These are phyloP conservation scores for Dinocampus coccinellae DNA, from an alignment of 2,888 invertebrate species.

Conservation along the genomic window DNA sequence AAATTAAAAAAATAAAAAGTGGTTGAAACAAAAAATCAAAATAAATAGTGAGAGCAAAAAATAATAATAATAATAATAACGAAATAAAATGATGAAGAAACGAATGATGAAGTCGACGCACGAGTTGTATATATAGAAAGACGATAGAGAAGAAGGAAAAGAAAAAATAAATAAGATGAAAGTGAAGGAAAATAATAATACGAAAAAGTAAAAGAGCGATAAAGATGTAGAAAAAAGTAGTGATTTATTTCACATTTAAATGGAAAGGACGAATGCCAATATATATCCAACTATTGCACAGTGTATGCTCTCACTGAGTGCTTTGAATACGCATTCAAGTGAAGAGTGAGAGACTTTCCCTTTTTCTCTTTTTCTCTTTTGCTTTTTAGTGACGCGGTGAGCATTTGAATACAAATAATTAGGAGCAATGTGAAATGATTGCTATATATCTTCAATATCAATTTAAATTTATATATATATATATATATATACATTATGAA, in stretches of 20 bases:
- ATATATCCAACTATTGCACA: constrained; percentile 18
- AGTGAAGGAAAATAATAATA: not conserved
- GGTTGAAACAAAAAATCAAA: constrained; percentile 20
- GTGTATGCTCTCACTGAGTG: constrained; percentile 36
- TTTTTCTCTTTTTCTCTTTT: constrained; percentile 22
- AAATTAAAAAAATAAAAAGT: too few species aligned
- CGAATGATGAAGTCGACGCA: not conserved
- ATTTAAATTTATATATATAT: not conserved
- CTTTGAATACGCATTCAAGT: constrained; percentile 48
- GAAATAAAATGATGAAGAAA: too few species aligned
- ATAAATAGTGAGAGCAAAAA: not conserved
- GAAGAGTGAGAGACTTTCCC: not conserved
- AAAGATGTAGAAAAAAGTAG: constrained; percentile 31
- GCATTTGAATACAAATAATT: constrained; percentile 50
- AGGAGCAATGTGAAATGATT: constrained; percentile 23
- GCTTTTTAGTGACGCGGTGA: constrained; percentile 20
- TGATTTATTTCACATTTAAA: constrained; percentile 55
- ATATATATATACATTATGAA: not conserved
- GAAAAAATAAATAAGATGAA: too few species aligned
- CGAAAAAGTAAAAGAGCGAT: constrained; percentile 11
- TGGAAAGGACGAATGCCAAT: constrained; percentile 34
- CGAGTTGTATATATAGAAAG: not conserved
- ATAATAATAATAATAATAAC: too few species aligned
- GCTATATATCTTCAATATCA: not conserved
- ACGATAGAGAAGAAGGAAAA: not conserved